phyloP scores from a whole-genome alignment of 2,888 invertebrate genomes.

The Morinoia aosen region DNA sequence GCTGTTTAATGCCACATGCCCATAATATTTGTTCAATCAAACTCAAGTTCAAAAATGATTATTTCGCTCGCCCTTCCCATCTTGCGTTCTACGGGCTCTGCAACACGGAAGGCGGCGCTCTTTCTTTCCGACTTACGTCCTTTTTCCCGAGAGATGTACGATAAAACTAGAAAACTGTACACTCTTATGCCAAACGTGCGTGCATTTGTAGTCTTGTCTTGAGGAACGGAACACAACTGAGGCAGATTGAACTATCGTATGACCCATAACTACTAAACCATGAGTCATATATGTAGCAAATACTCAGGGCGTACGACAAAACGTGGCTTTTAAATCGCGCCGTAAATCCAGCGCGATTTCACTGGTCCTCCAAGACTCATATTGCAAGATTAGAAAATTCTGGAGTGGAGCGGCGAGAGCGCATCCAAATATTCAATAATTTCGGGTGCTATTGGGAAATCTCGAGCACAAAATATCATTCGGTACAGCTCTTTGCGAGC shows the following conservation, averaged over 20 bases:
- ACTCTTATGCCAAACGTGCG: background rate
- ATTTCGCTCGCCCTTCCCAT: background rate
- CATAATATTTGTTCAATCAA: background rate
- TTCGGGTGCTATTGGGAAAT: constrained; percentile 29
- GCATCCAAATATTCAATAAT: constrained; percentile 26
- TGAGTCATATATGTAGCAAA: background rate
- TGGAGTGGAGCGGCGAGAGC: background rate
- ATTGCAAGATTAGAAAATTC: background rate
- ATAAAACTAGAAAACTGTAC: background rate
- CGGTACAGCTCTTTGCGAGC: background rate
- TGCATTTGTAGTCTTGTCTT: background rate
- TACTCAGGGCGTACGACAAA: background rate
- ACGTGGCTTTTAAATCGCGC: background rate
- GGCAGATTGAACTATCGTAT: background rate
- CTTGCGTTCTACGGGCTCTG: background rate
- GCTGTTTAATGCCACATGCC: background rate
- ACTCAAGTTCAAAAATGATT: background rate
- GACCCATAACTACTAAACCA: background rate
- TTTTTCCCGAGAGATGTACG: background rate
- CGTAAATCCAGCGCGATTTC: background rate
- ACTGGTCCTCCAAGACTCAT: background rate
- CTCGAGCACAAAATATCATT: constrained; percentile 32
- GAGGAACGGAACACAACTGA: background rate
- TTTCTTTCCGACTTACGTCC: no score
- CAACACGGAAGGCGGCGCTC: background rate